These are phyloP conservation scores for Venusia cambrica DNA, from an alignment of 2,888 invertebrate genomes.

Conservation along the genomic window DNA sequence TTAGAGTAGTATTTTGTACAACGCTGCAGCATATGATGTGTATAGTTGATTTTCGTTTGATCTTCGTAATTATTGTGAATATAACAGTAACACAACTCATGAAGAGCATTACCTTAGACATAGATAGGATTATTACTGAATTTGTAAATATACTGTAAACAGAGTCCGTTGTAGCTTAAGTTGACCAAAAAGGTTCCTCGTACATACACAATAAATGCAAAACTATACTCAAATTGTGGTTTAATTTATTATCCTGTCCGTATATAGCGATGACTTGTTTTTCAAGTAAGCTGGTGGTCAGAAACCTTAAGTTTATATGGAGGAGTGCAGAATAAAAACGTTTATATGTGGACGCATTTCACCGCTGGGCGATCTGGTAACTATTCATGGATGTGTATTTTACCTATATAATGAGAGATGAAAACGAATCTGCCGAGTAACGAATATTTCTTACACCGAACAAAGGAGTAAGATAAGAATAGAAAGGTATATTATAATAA, in stretches of 20 bases:
- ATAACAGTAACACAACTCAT: conserved; percentile 69
- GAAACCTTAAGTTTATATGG: too few species aligned
- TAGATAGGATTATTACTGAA: conserved; percentile 72
- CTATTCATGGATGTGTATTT: too few species aligned
- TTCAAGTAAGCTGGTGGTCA: too few species aligned
- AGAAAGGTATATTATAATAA: too few species aligned
- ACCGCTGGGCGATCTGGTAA: too few species aligned
- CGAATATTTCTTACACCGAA: too few species aligned
- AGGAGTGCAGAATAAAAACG: too few species aligned
- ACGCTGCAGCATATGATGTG: conserved; percentile 64
- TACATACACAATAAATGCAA: conserved; percentile 81
- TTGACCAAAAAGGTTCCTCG: conserved; percentile 81
- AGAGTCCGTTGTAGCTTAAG: conserved; percentile 81
- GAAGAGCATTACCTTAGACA: conserved; percentile 63
- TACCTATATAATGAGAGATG: too few species aligned
- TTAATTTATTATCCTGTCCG: conserved; percentile 42
- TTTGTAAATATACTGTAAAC: conserved; percentile 79
- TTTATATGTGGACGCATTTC: too few species aligned
- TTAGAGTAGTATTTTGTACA: conserved; percentile 74
- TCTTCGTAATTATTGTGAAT: conserved; percentile 76
- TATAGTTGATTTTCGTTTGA: conserved; percentile 70
- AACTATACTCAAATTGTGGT: conserved; percentile 63
- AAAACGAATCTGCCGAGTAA: too few species aligned
- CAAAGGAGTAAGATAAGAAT: too few species aligned
- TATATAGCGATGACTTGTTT: too few species aligned